Conservation (phyloP, 2,797 vertebrate genomes). For the Kryptopterus vitreolus region DNA sequence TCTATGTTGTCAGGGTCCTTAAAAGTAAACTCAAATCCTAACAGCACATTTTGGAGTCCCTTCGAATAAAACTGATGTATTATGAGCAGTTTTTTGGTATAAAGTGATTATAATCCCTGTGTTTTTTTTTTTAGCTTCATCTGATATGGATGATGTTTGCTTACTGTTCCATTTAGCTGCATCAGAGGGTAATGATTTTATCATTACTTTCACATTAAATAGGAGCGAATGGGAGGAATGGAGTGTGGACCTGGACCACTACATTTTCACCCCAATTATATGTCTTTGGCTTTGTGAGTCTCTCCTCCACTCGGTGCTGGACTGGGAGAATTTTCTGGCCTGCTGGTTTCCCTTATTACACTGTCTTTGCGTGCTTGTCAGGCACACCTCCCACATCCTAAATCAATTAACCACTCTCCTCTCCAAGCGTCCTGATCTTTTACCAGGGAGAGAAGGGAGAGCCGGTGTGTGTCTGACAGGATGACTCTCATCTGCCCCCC, state of each 20-base stretch:
- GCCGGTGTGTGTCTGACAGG: conserved; percentile 62
- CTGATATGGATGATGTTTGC: neutral
- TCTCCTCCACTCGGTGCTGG: neutral
- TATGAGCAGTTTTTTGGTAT: neutral
- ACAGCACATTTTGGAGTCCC: neutral
- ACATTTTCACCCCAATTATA: conserved; percentile 24
- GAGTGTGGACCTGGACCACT: neutral
- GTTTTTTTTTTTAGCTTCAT: neutral
- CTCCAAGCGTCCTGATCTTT: conserved; percentile 64
- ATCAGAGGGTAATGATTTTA: conserved; percentile 18
- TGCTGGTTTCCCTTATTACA: conserved; percentile 43
- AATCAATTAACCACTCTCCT: conserved; percentile 71
- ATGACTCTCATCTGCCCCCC: conserved; percentile 37
- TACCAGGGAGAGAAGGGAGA: conserved; percentile 60
- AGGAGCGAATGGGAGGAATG: neutral
- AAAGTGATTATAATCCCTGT: neutral
- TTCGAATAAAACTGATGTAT: neutral
- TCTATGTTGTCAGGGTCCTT: neutral
- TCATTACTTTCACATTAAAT: conserved; percentile 19
- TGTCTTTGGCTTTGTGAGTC: neutral
- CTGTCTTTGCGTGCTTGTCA: conserved; percentile 53
- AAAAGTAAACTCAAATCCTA: neutral
- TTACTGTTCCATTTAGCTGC: neutral
- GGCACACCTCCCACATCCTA: conserved; percentile 58
- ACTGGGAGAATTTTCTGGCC: conserved; percentile 33